Evolutionary conservation across 2,888 invertebrate species (phyloP).

Genomic region (Belgica antarctica): DNA sequence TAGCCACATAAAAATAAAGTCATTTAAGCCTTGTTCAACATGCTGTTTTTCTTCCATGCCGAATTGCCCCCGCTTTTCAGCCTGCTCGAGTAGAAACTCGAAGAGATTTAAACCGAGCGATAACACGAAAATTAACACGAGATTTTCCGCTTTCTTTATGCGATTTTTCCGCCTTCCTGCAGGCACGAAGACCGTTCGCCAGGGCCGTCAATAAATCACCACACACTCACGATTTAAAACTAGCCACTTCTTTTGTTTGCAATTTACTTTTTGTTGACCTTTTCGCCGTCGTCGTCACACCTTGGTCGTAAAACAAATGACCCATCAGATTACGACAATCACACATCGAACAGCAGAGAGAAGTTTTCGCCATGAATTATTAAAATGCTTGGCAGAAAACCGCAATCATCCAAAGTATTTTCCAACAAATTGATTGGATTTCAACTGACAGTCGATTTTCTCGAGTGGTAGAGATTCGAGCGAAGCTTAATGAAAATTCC

Average conservation of each 20-base stretch:
- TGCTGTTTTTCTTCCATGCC: conserved; percentile 36
- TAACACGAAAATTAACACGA: conserved; percentile 30
- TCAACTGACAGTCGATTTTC: neutral
- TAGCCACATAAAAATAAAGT: conserved; percentile 41
- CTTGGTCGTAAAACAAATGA: conserved; percentile 29
- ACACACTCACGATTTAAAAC: conserved; percentile 10
- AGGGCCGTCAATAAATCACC: conserved; percentile 35
- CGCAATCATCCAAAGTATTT: neutral
- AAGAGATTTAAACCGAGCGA: conserved; percentile 5
- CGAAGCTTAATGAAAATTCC: conserved; percentile 1
- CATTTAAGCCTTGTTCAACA: conserved; percentile 43
- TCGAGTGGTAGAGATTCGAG: neutral
- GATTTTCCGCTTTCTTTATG: conserved; percentile 22
- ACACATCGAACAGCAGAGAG: neutral
- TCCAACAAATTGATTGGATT: conserved; percentile 2
- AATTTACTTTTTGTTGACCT: conserved; percentile 38
- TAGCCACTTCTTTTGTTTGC: conserved; percentile 26
- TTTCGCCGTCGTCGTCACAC: conserved; percentile 27
- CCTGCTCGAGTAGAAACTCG: too few species aligned
- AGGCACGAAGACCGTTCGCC: too few species aligned
- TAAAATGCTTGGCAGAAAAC: conserved; percentile 15
- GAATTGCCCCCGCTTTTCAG: neutral
- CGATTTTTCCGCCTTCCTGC: neutral
- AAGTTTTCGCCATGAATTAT: conserved; percentile 37
- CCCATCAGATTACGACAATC: neutral